phyloP scores from a whole-genome alignment of 2,888 invertebrate species.

The Ametastegia equiseti region DNA sequence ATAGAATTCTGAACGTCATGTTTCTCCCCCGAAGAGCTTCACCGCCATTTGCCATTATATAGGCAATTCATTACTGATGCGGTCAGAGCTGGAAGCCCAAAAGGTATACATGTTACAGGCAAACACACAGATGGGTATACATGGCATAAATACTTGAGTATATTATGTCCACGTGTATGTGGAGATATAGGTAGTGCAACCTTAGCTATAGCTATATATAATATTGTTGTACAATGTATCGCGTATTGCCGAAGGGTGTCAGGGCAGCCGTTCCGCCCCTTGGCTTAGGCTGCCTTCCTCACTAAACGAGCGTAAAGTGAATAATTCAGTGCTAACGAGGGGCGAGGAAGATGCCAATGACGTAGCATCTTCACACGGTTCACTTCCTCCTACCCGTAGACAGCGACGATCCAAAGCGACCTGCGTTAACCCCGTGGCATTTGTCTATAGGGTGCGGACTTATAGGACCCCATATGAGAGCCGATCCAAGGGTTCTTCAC shows the following conservation, averaged over 20 bases:
- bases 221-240: not conserved
- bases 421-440: slow-evolving; percentile 23
- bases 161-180: not conserved
- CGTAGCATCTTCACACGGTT: slow-evolving; percentile 5
- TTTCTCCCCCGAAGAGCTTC: not conserved
- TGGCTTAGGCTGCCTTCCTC: slow-evolving; percentile 27
- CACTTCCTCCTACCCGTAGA: slow-evolving; percentile 8
- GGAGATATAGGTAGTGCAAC: too few species aligned
- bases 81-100: not conserved
- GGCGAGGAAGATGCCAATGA: slow-evolving; percentile 39
- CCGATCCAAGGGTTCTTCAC: too few species aligned
- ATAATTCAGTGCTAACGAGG: slow-evolving; percentile 48
- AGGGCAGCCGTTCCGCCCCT: not conserved
- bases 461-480: too few species aligned
- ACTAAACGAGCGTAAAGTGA: slow-evolving; percentile 45
- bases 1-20: slow-evolving; percentile 28
- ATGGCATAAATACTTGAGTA: too few species aligned
- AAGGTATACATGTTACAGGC: not conserved
- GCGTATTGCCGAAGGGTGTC: slow-evolving; percentile 28
- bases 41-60: not conserved
- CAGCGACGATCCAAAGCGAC: slow-evolving; percentile 1
- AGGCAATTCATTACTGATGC: slow-evolving; percentile 29
- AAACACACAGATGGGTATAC: not conserved
- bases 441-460: not conserved
- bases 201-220: not conserved